Evolutionary conservation across 2,888 invertebrate genomes (phyloP), one percentile per base, ranked within the genome.

Genomic region (Ichneumoninae sp.): DNA sequence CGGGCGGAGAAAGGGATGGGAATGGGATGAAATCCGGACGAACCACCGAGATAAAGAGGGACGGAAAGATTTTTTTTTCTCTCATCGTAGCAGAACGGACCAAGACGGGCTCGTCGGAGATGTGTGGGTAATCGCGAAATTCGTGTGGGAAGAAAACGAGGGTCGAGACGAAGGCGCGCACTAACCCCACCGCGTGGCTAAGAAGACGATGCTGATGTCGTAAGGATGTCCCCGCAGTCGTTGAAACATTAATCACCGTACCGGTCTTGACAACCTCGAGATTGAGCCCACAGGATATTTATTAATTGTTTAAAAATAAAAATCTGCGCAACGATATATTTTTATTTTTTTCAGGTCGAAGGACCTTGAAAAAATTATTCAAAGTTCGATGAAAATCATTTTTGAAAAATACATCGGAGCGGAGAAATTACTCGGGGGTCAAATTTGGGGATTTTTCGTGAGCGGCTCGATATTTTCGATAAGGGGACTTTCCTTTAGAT

Each of bases 1-100:
- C 36, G 13, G 22, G 6, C n/a, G n/a, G 68, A 74, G 60, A 72
- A 57, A 57, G 68, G 68, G 68, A 36, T 65, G 40, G 47, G 36
- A 66, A 69, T 26, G 44, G 72, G 71, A 70, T 33, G 16, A 80
- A 74, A 81, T 76, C 70, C 50, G 54, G 62, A n/a, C 40, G 22
- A 54, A 52, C 40, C 66, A 54, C 7, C n/a, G 33, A 26, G 62
- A 70, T 5, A 40, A 40, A 69, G 52, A 22, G 36, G 16, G 36
- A 74, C 22, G 50, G 47, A 47, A 57, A 36, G 16, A 33, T 16
- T 26, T 70, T 50, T 70, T 30, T 70, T 8, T n/a, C 13, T 30
- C 1, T 50, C 10, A 7, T 19, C 8, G 22, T 54, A 54, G 16
- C 54, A 19, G 54, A 22, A 36, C 19, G 40, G 54, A 57, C 33